phyloP scores from a whole-genome alignment of 2,113 vertebrate species.

The Perca fluviatilis region DNA sequence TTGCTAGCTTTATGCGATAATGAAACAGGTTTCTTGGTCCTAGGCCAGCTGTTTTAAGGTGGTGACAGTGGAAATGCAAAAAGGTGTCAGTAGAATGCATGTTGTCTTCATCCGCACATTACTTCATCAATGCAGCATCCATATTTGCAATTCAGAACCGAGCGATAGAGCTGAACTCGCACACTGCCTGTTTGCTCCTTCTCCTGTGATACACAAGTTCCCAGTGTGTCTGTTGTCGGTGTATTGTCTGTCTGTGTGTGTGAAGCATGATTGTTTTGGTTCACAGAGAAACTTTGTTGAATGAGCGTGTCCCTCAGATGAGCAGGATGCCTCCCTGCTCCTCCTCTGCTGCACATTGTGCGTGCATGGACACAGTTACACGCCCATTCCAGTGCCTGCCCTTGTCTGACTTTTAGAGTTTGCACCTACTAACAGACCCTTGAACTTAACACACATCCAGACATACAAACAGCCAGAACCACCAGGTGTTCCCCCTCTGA shows the following conservation, averaged over 20 bases:
- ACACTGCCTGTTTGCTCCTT: conserved; percentile 23
- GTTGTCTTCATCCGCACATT: conserved; percentile 20
- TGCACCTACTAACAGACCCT: conserved; percentile 68
- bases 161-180: conserved; percentile 21
- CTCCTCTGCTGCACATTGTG: conserved; percentile 59
- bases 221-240: conserved; percentile 57
- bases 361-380: conserved; percentile 62
- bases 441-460: conserved; percentile 62
- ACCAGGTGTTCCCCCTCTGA: conserved; percentile 64
- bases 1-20: not conserved
- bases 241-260: conserved; percentile 73
- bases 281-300: conserved; percentile 63
- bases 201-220: conserved; percentile 32
- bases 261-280: conserved; percentile 75
- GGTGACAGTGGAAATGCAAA: not conserved
- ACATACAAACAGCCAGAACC: conserved; percentile 41
- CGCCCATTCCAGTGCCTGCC: conserved; percentile 61
- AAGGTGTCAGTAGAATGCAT: conserved; percentile 4
- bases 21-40: not conserved
- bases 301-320: conserved; percentile 61
- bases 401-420: conserved; percentile 47
- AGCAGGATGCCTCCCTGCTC: conserved; percentile 43
- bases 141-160: not conserved
- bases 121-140: conserved; percentile 9
- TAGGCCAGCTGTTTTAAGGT: not conserved